Conservation (phyloP, 1,140 invertebrate species). For the Littorina saxatilis region DNA sequence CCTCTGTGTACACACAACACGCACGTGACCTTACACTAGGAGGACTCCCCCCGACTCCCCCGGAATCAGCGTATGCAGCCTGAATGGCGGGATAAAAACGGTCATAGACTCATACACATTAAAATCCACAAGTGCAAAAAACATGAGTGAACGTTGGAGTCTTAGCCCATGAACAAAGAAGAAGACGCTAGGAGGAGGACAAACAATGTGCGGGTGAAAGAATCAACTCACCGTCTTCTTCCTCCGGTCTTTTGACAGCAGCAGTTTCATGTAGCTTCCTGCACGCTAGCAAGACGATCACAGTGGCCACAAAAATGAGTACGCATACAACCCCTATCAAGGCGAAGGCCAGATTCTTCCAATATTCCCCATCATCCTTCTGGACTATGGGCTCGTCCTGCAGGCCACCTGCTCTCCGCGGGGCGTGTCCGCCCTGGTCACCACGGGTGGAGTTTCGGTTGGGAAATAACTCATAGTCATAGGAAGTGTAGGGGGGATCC, state of each 20-base stretch:
- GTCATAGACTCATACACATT: too few species aligned
- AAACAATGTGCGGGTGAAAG: too few species aligned
- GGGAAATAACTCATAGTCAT: background rate
- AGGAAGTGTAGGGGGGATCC: background rate
- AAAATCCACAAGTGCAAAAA: too few species aligned
- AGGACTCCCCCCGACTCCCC: too few species aligned
- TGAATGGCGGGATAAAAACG: too few species aligned
- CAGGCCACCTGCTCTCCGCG: background rate
- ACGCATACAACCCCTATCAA: constrained; percentile 55
- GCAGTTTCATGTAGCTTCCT: constrained; percentile 45
- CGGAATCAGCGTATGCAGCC: too few species aligned
- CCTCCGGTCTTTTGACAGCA: constrained; percentile 42
- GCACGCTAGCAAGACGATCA: constrained; percentile 49
- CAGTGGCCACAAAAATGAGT: constrained; percentile 48
- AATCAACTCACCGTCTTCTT: constrained; percentile 39
- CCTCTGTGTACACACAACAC: too few species aligned
- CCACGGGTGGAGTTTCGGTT: background rate
- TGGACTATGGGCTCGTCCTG: constrained; percentile 31
- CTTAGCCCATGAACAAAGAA: too few species aligned
- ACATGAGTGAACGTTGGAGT: too few species aligned
- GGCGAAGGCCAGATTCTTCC: constrained; percentile 55
- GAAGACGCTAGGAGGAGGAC: too few species aligned
- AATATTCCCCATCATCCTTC: constrained; percentile 53
- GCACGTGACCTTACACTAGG: too few species aligned
- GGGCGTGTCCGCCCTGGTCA: background rate